Evolutionary conservation across 2,113 vertebrate genomes (phyloP).

Genomic region (Bubo blakistoni): DNA sequence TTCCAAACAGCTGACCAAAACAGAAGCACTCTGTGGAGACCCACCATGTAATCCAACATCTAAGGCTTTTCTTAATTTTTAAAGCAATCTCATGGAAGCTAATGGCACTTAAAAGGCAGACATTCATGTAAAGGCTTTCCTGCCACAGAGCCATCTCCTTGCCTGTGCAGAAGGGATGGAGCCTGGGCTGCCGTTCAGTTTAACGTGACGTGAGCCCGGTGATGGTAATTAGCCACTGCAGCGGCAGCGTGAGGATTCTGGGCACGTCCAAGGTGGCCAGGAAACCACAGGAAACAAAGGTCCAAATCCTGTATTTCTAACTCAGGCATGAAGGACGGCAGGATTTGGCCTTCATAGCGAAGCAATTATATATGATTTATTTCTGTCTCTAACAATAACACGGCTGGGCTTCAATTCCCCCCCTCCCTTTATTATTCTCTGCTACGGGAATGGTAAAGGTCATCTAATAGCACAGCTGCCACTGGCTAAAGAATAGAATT

Average conservation of each 20-base stretch:
- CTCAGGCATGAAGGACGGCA: slow-evolving; percentile 55
- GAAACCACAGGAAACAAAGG: slow-evolving; percentile 58
- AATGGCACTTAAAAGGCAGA: neutral
- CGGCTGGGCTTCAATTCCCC: slow-evolving; percentile 37
- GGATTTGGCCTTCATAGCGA: slow-evolving; percentile 54
- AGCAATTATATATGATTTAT: slow-evolving; percentile 58
- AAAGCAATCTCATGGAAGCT: neutral
- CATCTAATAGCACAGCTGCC: slow-evolving; percentile 50
- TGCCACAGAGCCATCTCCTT: neutral
- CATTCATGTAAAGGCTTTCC: neutral
- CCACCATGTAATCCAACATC: neutral
- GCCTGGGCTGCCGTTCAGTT: neutral
- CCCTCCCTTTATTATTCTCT: slow-evolving; percentile 45
- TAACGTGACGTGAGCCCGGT: neutral
- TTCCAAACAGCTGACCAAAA: neutral
- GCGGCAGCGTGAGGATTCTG: slow-evolving; percentile 2
- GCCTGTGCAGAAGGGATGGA: neutral
- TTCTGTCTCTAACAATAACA: slow-evolving; percentile 63
- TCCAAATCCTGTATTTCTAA: slow-evolving; percentile 61
- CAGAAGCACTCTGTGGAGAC: neutral
- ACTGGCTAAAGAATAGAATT: slow-evolving; percentile 33
- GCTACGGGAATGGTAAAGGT: slow-evolving; percentile 33
- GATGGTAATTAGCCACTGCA: slow-evolving; percentile 37
- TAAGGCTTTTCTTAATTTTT: neutral
- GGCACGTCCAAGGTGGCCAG: slow-evolving; percentile 29